Evolutionary conservation across 35 echinoderm and acorn worm genomes (phyloP).

Genomic region (Heliocidaris tuberculata): DNA sequence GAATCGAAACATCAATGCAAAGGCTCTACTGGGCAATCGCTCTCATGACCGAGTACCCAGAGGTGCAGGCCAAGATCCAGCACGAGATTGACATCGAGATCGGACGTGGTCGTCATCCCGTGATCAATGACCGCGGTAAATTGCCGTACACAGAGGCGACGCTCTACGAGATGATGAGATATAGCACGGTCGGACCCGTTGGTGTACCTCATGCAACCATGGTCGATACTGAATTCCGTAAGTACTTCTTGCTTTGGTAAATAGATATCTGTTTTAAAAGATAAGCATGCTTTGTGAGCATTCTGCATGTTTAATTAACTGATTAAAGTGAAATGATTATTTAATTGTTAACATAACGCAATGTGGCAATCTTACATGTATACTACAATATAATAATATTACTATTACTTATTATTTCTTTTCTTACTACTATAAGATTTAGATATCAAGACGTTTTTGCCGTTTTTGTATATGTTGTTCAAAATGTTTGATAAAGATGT

Average conservation of each 20-base stretch:
- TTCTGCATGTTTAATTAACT: too few species aligned
- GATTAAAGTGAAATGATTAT: too few species aligned
- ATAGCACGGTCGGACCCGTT: conserved; percentile 48
- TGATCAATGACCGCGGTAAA: conserved; percentile 29
- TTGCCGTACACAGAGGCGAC: conserved; percentile 67
- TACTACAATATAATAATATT: too few species aligned
- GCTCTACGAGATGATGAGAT: conserved; percentile 64
- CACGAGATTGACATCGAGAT: conserved; percentile 40
- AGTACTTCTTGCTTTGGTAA: not conserved
- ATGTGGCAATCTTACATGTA: too few species aligned
- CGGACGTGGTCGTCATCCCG: conserved; percentile 34
- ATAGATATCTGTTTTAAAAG: too few species aligned
- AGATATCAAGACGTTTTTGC: too few species aligned
- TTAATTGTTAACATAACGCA: too few species aligned
- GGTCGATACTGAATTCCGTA: conserved; percentile 53
- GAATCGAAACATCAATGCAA: conserved; percentile 44
- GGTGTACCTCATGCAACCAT: conserved; percentile 64
- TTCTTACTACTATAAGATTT: too few species aligned
- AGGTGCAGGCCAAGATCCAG: conserved; percentile 47
- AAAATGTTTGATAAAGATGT: too few species aligned
- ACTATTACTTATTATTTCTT: too few species aligned
- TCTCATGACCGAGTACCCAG: conserved; percentile 49
- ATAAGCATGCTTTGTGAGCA: too few species aligned
- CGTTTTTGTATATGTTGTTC: too few species aligned
- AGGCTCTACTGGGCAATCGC: conserved; percentile 48